phyloP scores from a whole-genome alignment of 2,797 vertebrate genomes.

The Clarias platycephalus region DNA sequence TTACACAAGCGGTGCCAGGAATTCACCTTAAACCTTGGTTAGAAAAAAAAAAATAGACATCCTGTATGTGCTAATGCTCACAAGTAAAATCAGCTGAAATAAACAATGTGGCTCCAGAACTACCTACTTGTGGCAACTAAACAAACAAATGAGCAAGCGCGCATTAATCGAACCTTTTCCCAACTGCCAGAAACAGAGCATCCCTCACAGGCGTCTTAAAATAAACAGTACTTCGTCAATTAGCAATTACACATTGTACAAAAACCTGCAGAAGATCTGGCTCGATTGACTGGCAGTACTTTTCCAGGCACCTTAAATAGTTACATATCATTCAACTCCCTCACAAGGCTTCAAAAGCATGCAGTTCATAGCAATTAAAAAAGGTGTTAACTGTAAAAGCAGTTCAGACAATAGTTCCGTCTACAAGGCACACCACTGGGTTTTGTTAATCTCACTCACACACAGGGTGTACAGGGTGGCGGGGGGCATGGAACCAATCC shows the following conservation, averaged over 20 bases:
- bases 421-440: background rate
- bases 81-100: background rate
- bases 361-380: background rate
- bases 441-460: background rate
- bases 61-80: background rate
- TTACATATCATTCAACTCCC: background rate
- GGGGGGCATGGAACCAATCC: no score
- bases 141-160: background rate
- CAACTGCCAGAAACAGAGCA: constrained; percentile 1
- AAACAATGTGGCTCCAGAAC: background rate
- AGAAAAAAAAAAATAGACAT: background rate
- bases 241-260: background rate
- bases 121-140: no score
- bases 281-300: background rate
- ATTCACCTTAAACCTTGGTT: background rate
- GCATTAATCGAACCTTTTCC: background rate
- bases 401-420: background rate
- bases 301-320: background rate
- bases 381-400: background rate
- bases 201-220: background rate
- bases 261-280: background rate
- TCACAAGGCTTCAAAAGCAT: background rate
- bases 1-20: background rate
- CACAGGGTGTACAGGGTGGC: no score
- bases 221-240: background rate